Evolutionary conservation across 2,888 invertebrate genomes (phyloP), one percentile per base, ranked within the genome.

Genomic region (Heteropelma amictum): DNA sequence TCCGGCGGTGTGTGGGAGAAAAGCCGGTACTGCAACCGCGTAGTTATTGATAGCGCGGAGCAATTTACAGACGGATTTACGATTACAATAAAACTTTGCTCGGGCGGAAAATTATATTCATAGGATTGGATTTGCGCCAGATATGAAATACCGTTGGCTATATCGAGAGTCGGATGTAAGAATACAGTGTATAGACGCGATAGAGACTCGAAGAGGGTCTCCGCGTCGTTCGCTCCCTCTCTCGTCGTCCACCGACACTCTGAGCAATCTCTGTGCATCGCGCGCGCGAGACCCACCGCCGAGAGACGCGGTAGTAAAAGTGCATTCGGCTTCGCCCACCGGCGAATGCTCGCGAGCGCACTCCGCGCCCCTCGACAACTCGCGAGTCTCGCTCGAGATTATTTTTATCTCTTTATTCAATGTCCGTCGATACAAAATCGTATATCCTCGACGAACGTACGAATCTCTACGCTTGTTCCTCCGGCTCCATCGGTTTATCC

Each of bases 1-100:
- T 42, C 26, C n/a, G n/a, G n/a, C 6, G 12, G 38, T 23, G 68
- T 19, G 45, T 21, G 68, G 42, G 54, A 54, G 56, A 71, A 71
- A 65, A 70, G 60, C 60, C 76, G 75, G 69, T 75, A 76, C 76
- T 60, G 75, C 70, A 60, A 71, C 80, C 71, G 42, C 77, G 79
- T 80, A 79, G 85, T 87, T 87, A 87, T 87, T 86, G 87, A 86
- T 87, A 87, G 86, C 81, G 81, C 68, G 77, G 81, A 76, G 80
- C 85, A 86, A 87, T 87, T 87, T 86, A 85, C 86, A 84, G 85
- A 85, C 84, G 84, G 86, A 87, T 87, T 87, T 87, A 87, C 86
- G 86, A 86, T 85, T 85, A 86, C 87, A 86, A 87, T 87, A 87
- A 87, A 87, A 87, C 86, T 86, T 86, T 84, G 82, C 86, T 84